Percentiles rank a stretch among this genome's conserved stretches.
Evolutionary conservation across 2,888 invertebrate genomes (phyloP).

Genomic region (Amblyjoppa fuscipennis): DNA sequence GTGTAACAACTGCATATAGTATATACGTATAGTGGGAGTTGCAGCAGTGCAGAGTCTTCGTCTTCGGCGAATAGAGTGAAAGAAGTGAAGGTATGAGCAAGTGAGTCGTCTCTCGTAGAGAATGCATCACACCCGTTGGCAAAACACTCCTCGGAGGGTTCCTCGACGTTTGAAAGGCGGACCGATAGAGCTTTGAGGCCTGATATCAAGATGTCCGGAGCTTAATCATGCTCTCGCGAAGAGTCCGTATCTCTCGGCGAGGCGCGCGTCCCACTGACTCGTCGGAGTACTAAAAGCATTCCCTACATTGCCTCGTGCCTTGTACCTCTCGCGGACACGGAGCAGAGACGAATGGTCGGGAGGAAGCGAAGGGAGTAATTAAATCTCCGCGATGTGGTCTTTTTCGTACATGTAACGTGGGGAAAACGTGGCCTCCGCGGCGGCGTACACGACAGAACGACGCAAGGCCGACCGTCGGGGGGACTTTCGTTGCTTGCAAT

Average conservation of each 20-base stretch:
- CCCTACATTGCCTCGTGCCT: conserved; percentile 36
- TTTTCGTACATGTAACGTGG: conserved; percentile 46
- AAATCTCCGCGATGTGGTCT: conserved; percentile 65
- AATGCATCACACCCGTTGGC: conserved; percentile 8
- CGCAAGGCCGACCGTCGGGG: conserved; percentile 46
- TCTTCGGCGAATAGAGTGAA: background rate
- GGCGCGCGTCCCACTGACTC: conserved; percentile 1
- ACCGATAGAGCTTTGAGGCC: conserved; percentile 65
- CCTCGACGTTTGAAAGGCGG: conserved; percentile 57
- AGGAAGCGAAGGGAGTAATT: conserved; percentile 66
- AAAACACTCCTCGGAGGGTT: conserved; percentile 7
- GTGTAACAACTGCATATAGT: background rate
- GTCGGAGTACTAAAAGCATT: conserved; percentile 17
- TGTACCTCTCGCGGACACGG: conserved; percentile 32
- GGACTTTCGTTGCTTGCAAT: conserved; percentile 64
- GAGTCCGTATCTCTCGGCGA: conserved; percentile 4
- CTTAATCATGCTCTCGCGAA: conserved; percentile 71
- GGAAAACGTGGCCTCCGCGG: conserved; percentile 19
- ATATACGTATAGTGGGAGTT: background rate
- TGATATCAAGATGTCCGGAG: conserved; percentile 72
- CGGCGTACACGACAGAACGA: background rate
- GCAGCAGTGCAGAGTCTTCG: background rate
- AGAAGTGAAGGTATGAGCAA: conserved; percentile 63
- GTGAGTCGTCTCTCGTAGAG: conserved; percentile 62
- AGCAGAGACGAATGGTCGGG: conserved; percentile 40